Base-by-base conservation (phyloP, 2,888 invertebrate species). In the Gortyna flavago region DNA sequence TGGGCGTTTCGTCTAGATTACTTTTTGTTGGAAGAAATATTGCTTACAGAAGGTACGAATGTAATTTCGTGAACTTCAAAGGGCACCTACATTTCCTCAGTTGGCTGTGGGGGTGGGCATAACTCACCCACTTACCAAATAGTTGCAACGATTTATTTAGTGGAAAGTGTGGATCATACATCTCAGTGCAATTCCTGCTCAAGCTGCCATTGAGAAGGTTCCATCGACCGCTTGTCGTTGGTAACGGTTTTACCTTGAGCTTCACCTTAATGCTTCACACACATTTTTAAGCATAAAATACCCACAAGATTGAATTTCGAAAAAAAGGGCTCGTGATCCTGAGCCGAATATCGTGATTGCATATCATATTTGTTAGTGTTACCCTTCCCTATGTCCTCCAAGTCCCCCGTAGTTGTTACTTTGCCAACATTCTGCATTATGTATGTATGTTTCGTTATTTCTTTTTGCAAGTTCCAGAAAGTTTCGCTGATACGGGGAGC, bases 401-500 rank as follows among this genome's bases (percentile, higher is more conserved):
- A 11, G n/a, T 16, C 44, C 57, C 69, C 57, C 29, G 71, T 74
- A 86, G 73, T 77, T 70, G 66, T 65, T 35, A 85, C 73, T 88
- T 87, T 13, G 71, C 78, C 66, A 85, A 85, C 81, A 76, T 77
- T 85, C 77, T 77, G 83, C 85, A 87, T 87, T 81, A 87, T 81
- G 78, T 79, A 87, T 81, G 78, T 79, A 87, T 83, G 78, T 77
- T 85, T 68, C 38, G 75, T 79, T 80, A 75, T 81, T 83, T 82
- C 77, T 81, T 83, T 81, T 41, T 38, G 8, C 57, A 86, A 83
- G 61, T 86, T 84, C 32, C 44, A 32, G 79, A 86, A 84, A 83
- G 84, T 84, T 84, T 66, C 21, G 62, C 44, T 64, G 65, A 83
- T 84, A 86, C 57, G 57, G 41, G 16, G 2, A 41, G 86, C 66